Conservation (phyloP, 2,888 invertebrate species). For the Melanargia galathea region DNA sequence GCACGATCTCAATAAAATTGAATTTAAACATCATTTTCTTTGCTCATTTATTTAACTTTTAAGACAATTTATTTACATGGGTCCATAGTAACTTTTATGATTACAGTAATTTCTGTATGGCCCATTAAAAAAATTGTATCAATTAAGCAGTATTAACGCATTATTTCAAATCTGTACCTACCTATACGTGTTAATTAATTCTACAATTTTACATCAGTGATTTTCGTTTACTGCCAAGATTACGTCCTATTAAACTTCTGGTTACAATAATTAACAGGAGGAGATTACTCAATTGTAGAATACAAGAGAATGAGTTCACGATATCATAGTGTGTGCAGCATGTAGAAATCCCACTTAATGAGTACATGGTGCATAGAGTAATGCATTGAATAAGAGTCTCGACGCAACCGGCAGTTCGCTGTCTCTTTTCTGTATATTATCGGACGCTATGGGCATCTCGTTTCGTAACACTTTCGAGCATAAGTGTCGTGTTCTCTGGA, state of each 20-base stretch:
- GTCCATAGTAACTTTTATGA: no score
- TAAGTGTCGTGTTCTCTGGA: conserved; percentile 47
- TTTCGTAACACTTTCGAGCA: conserved; percentile 40
- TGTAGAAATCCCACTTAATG: conserved; percentile 47
- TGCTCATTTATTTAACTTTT: background rate
- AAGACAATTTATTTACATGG: no score
- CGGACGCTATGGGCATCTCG: conserved; percentile 43
- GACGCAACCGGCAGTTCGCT: conserved; percentile 29
- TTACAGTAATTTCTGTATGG: no score
- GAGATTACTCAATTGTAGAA: conserved; percentile 21
- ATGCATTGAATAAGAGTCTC: conserved; percentile 40
- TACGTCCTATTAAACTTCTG: background rate
- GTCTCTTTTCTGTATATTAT: conserved; percentile 44
- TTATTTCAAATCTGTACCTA: no score
- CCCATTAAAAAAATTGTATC: no score
- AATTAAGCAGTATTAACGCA: no score
- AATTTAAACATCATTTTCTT: background rate
- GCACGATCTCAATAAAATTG: conserved; percentile 51
- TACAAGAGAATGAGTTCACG: conserved; percentile 66
- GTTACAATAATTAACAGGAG: background rate
- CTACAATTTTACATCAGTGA: background rate
- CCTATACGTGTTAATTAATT: no score
- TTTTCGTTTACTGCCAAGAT: background rate
- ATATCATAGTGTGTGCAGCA: conserved; percentile 51
- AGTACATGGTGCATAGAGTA: conserved; percentile 56